These are phyloP conservation scores for Nycticryphes semicollaris DNA, from an alignment of 2,113 vertebrate species.

Conservation along the genomic window DNA sequence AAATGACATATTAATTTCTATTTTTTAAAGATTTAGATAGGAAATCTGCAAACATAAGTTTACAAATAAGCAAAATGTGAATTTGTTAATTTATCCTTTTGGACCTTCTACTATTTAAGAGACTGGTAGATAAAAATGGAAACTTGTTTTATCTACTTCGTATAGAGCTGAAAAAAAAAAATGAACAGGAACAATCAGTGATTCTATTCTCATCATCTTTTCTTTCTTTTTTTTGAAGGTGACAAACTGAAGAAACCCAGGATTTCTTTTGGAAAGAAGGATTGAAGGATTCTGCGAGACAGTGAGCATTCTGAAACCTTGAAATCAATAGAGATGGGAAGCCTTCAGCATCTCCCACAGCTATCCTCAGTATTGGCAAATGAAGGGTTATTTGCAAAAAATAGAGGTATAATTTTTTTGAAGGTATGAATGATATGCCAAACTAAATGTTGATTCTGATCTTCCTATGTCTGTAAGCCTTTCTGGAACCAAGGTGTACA, in stretches of 20 bases:
- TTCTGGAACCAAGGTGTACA: background rate
- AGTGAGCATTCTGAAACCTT: background rate
- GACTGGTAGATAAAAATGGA: background rate
- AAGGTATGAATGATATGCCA: background rate
- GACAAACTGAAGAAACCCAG: background rate
- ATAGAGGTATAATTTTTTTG: background rate
- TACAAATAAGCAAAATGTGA: background rate
- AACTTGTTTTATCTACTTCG: background rate
- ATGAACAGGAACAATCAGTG: background rate
- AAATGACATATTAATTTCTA: background rate
- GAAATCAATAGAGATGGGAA: background rate
- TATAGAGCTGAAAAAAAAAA: background rate
- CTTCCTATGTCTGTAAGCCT: background rate
- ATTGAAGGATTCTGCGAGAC: background rate
- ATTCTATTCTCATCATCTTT: background rate
- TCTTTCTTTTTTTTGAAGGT: background rate
- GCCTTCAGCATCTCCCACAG: background rate
- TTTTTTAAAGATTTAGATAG: background rate
- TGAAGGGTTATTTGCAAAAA: background rate
- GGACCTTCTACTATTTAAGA: background rate
- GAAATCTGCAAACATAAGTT: background rate
- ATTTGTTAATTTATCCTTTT: background rate
- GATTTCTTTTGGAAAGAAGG: no score
- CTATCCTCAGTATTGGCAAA: background rate
- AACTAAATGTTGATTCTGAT: background rate